Evolutionary conservation across 2,113 vertebrate species (phyloP).

Genomic region (Carassius auratus): DNA sequence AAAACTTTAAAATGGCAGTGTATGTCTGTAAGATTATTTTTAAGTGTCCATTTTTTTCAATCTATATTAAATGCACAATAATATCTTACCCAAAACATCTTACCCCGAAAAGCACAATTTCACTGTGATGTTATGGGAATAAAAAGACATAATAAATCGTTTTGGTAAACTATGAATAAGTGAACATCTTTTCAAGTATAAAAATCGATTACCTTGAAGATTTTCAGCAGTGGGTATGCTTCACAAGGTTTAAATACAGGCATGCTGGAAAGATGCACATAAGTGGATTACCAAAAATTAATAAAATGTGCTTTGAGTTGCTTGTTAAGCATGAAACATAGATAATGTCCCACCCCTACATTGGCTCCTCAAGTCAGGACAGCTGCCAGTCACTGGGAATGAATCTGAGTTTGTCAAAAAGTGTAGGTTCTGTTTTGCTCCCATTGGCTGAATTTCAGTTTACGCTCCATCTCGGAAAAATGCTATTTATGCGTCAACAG

Average conservation of each 20-base stretch:
- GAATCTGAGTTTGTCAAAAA: not conserved
- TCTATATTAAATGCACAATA: no score
- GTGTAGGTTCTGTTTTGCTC: not conserved
- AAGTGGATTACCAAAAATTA: constrained; percentile 74
- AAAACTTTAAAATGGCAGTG: no score
- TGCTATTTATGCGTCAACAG: constrained; percentile 27
- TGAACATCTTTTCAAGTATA: constrained; percentile 49
- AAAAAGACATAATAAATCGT: not conserved
- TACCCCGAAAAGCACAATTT: not conserved
- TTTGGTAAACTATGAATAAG: constrained; percentile 13
- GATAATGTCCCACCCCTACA: constrained; percentile 10
- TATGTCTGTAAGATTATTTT: no score
- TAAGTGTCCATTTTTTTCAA: no score
- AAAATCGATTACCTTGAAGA: constrained; percentile 57
- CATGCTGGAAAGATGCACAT: constrained; percentile 65
- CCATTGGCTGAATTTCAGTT: not conserved
- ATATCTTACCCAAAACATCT: not conserved
- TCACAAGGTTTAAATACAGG: constrained; percentile 50
- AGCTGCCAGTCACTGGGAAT: constrained; percentile 41
- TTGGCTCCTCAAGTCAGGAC: constrained; percentile 14
- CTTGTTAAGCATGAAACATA: constrained; percentile 68
- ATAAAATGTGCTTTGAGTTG: constrained; percentile 66
- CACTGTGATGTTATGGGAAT: not conserved
- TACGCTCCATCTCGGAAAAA: not conserved
- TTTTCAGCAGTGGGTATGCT: constrained; percentile 50